Evolutionary conservation across 2,113 vertebrate species (phyloP), one percentile per base, ranked within the genome.

Genomic region (Tychaedon coryphoeus): DNA sequence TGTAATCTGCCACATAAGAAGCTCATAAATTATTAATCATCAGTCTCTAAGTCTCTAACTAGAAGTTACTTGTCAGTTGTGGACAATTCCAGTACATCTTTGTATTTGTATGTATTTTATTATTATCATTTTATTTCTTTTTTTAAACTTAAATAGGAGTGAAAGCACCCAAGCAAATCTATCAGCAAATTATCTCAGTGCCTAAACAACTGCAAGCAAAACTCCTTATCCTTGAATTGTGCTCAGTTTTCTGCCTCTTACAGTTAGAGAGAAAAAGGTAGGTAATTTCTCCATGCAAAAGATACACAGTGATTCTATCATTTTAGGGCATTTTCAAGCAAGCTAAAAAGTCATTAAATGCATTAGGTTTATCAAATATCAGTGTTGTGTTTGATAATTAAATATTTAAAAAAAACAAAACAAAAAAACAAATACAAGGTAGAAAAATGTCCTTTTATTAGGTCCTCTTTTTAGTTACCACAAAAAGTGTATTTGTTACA

Each of bases 401-500:
- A 77, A 89, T 65, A 18, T 94, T 60, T 83, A 36, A 26, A 14
- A 18, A 3, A 24, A 10, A 1, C 5, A 91, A 89, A 86, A 38
- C 8, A 8, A 8, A 8, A 10, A 38, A 38, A 1, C 5, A 91
- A 89, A 86, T 66, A 82, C 31, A 88, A 86, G 25, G 23, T 58
- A 74, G 19, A 72, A 60, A 86, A 93, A 94, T 50, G 36, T 73
- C 13, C 58, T 82, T 87, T 95, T 78, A 64, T 78, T 96, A 88
- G 56, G 88, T 88, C 64, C 26, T 93, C 61, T 75, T 97, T 97
- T 94, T 93, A 95, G 83, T 83, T 96, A 94, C 94, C 92, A 95
- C 95, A 94, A 97, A 96, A 96, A 93, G 38, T 70, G 45, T 83
- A 91, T 97, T 97, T 95, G 62, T 60, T 96, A 91, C 53, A 97